phyloP scores from a whole-genome alignment of 2,797 vertebrate species.

The Taeniopygia guttata region DNA sequence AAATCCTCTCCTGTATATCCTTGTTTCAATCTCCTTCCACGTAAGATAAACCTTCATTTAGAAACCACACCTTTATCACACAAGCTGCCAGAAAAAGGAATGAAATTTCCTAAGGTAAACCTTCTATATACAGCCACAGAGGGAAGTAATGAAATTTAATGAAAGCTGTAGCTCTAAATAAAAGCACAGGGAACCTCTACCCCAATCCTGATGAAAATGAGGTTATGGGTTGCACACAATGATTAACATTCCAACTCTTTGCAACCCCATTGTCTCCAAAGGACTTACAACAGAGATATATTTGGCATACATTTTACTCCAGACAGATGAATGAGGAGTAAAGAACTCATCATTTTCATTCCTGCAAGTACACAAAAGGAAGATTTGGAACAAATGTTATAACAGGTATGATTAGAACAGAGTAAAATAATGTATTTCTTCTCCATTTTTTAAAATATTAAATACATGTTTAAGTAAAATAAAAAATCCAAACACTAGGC shows the following conservation, averaged over 20 bases:
- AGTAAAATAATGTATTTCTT: background rate
- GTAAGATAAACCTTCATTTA: background rate
- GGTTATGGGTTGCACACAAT: background rate
- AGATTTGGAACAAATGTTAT: background rate
- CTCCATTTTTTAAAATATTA: background rate
- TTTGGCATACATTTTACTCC: background rate
- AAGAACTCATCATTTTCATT: background rate
- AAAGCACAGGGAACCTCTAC: background rate
- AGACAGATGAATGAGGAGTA: background rate
- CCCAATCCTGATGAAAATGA: slow-evolving; percentile 22
- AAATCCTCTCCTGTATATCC: background rate
- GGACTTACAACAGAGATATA: background rate
- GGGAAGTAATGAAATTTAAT: slow-evolving; percentile 65
- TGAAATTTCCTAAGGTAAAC: slow-evolving; percentile 38
- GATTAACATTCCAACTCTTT: background rate
- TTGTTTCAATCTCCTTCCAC: background rate
- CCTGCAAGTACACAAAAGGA: background rate
- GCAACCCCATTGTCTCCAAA: background rate
- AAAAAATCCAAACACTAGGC: background rate
- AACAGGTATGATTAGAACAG: background rate
- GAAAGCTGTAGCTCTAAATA: slow-evolving; percentile 55
- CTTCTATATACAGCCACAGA: slow-evolving; percentile 43
- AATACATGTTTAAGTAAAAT: background rate
- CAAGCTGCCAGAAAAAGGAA: slow-evolving; percentile 2
- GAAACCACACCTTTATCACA: background rate